phyloP scores from a whole-genome alignment of 2,888 invertebrate species.

The Leptopterna dolabrata region DNA sequence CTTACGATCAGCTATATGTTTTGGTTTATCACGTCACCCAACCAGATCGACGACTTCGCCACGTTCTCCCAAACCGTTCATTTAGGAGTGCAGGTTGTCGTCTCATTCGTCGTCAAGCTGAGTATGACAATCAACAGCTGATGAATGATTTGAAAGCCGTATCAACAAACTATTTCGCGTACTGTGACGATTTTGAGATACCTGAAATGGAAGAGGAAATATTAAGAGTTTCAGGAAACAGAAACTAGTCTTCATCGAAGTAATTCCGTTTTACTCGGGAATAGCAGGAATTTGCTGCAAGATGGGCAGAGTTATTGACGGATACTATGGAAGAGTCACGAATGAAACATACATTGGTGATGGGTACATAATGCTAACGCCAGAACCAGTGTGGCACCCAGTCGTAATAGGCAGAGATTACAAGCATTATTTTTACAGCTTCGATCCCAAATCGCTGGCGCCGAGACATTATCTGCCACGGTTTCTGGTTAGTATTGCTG shows the following conservation, averaged over 20 bases:
- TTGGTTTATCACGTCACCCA: neutral
- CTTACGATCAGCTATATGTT: neutral
- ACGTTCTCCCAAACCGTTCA: neutral
- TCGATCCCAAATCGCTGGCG: neutral
- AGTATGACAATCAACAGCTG: no score
- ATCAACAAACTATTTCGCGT: neutral
- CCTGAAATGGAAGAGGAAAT: conserved; percentile 15
- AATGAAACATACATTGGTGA: conserved; percentile 5
- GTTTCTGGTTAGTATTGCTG: no score
- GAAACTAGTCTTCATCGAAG: neutral
- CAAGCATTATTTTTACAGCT: neutral
- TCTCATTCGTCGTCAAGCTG: neutral
- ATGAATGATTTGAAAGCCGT: neutral
- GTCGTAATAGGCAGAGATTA: neutral
- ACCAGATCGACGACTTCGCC: neutral
- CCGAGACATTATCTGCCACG: neutral
- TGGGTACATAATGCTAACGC: neutral
- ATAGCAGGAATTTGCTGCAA: neutral
- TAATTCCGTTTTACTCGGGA: neutral
- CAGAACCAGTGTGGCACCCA: conserved; percentile 22
- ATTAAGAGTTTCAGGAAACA: neutral
- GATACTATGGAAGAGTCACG: neutral
- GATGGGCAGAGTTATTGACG: neutral
- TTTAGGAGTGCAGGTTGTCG: neutral
- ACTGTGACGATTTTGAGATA: neutral